Conservation (phyloP, 2,113 vertebrate species). For the Electrona antarctica region DNA sequence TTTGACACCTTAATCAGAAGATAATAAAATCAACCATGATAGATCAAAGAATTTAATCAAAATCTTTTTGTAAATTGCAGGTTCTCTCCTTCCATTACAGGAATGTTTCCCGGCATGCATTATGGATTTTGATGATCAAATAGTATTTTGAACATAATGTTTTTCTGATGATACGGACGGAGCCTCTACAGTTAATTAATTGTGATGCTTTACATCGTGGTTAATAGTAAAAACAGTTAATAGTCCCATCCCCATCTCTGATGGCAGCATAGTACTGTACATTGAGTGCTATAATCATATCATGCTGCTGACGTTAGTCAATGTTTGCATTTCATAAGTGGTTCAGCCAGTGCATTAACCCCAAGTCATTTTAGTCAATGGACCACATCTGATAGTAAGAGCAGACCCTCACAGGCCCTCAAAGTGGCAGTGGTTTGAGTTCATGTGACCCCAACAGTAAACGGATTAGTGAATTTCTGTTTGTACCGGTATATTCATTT, state of each 20-base stretch:
- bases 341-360: not conserved
- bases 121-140: too few relatives aligned
- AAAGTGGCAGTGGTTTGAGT: constrained; percentile 33
- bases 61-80: too few relatives aligned
- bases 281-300: constrained; percentile 2
- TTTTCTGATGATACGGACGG: too few relatives aligned
- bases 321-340: constrained; percentile 15
- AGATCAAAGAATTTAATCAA: too few relatives aligned
- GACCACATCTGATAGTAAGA: not conserved
- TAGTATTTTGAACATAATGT: too few relatives aligned
- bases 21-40: too few relatives aligned
- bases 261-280: not conserved
- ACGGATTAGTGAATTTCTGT: not conserved
- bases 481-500: too few relatives aligned
- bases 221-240: not conserved
- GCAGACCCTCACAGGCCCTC: not conserved
- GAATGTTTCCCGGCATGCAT: too few relatives aligned
- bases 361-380: not conserved
- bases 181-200: not conserved
- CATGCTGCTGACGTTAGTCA: not conserved
- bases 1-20: too few relatives aligned
- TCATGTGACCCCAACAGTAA: constrained; percentile 16
- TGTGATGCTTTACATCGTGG: too few relatives aligned
- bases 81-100: too few relatives aligned
- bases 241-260: not conserved